Percentiles rank a stretch among this genome's conserved stretches.
phyloP scores from a whole-genome alignment of 2,888 invertebrate genomes.

The Osmoderma eremita region DNA sequence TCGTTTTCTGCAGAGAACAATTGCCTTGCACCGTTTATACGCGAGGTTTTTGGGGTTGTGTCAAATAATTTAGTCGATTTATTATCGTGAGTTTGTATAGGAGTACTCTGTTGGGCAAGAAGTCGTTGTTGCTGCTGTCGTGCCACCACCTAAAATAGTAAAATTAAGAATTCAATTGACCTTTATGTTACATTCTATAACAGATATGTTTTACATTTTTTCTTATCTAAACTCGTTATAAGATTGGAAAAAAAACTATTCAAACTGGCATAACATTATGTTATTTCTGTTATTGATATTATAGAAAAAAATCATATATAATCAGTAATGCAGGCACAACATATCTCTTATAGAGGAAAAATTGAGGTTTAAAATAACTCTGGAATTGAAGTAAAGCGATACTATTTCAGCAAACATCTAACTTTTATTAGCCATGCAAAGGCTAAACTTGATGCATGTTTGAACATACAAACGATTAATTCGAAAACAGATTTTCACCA shows the following conservation, averaged over 20 bases:
- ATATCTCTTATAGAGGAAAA: conserved; percentile 35
- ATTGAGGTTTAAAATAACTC: no score
- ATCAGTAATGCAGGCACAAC: conserved; percentile 1
- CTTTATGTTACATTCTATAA: conserved; percentile 10
- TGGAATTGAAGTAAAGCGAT: conserved; percentile 5
- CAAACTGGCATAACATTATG: conserved; percentile 6
- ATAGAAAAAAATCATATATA: conserved; percentile 1
- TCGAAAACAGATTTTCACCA: no score
- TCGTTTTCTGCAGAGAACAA: conserved; percentile 58
- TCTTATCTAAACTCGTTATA: not conserved
- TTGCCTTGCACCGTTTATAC: conserved; percentile 62
- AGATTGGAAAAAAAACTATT: not conserved
- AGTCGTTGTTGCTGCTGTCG: conserved; percentile 73
- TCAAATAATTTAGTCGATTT: conserved; percentile 58
- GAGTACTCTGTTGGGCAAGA: conserved; percentile 65
- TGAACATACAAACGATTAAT: no score
- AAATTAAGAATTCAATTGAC: not conserved
- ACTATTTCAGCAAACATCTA: no score
- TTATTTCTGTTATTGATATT: conserved; percentile 4
- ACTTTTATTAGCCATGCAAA: no score
- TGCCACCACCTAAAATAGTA: conserved; percentile 43
- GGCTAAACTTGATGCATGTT: no score
- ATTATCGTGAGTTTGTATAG: conserved; percentile 54
- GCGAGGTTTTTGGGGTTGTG: conserved; percentile 55
- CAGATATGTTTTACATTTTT: conserved; percentile 27